Evolutionary conservation across 2,888 invertebrate species (phyloP).

Genomic region (Synanthedon tipuliformis): DNA sequence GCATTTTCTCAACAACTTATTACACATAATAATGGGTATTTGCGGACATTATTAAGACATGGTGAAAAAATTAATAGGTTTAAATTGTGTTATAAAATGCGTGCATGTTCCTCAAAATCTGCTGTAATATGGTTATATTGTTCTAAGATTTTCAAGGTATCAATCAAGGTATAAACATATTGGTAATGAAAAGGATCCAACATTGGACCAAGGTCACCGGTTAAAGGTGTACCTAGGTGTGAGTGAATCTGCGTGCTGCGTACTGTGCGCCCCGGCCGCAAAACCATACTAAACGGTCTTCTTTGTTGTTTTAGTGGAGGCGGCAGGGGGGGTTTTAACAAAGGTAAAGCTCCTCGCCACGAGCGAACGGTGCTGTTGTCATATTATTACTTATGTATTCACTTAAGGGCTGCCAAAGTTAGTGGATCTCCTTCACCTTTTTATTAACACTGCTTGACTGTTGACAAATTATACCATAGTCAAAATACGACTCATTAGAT

Average conservation of each 20-base stretch:
- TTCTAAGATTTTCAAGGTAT: constrained; percentile 66
- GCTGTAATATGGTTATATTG: constrained; percentile 31
- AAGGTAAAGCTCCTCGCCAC: constrained; percentile 91
- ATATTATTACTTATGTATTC: constrained; percentile 62
- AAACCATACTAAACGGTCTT: constrained; percentile 79
- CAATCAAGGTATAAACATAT: constrained; percentile 58
- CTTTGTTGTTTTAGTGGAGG: constrained; percentile 93
- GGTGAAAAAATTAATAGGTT: too few species aligned
- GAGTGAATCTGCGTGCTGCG: constrained; percentile 67
- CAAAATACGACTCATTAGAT: too few species aligned
- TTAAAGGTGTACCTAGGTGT: constrained; percentile 64
- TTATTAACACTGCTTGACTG: constrained; percentile 24
- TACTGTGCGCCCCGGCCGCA: constrained; percentile 70
- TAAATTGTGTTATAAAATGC: constrained; percentile 4
- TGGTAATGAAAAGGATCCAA: constrained; percentile 73
- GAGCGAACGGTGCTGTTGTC: constrained; percentile 81
- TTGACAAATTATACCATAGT: constrained; percentile 20
- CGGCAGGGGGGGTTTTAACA: constrained; percentile 94
- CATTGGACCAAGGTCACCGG: constrained; percentile 58
- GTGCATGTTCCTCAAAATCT: constrained; percentile 33
- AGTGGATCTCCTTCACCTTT: constrained; percentile 10
- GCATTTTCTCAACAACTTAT: too few species aligned
- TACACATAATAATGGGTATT: too few species aligned
- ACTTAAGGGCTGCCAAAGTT: constrained; percentile 64
- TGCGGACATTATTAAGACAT: too few species aligned